Evolutionary conservation across 2,113 vertebrate species (phyloP).

Genomic region (Nymphicus hollandicus): DNA sequence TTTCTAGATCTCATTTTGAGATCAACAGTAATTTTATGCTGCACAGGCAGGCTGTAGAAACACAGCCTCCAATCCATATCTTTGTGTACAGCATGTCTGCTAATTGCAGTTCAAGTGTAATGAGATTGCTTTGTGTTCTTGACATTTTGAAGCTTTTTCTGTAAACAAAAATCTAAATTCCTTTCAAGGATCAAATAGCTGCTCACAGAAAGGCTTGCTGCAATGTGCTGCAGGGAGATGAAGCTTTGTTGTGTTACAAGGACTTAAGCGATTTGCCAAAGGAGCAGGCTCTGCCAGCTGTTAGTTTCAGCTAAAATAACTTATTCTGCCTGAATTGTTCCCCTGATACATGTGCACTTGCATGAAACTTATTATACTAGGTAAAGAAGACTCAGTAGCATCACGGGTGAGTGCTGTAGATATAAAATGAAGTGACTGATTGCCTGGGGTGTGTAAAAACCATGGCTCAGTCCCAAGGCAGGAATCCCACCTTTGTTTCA

Average conservation of each 20-base stretch:
- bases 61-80: not conserved
- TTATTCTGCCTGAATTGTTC: not conserved
- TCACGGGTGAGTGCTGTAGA: not conserved
- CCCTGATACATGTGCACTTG: not conserved
- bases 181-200: not conserved
- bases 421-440: not conserved
- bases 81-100: not conserved
- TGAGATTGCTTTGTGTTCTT: not conserved
- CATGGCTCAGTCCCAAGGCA: not conserved
- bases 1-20: not conserved
- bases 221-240: not conserved
- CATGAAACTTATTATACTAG: not conserved
- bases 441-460: not conserved
- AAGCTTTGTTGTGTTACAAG: not conserved
- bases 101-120: not conserved
- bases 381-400: not conserved
- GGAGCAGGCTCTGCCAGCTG: not conserved
- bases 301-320: conserved; percentile 1
- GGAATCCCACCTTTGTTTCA: not conserved
- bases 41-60: not conserved
- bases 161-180: not conserved
- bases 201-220: not conserved
- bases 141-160: not conserved
- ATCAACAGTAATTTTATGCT: not conserved
- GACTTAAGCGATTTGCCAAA: not conserved